Conservation (phyloP, 2,888 invertebrate species). For the Trichopria drosophilae region DNA sequence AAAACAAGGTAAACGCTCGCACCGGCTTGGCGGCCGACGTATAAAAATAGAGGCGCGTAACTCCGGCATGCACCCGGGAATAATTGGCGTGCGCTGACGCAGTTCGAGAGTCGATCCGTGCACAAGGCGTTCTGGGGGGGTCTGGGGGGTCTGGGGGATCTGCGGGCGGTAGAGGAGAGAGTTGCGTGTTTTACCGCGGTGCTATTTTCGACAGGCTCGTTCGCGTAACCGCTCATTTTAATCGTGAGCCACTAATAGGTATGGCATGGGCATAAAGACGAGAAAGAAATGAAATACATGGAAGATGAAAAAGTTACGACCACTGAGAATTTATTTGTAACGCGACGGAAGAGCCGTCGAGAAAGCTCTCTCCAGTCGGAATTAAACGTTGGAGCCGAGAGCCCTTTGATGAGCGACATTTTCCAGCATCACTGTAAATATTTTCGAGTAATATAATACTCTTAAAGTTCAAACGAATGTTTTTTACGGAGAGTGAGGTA, state of each 20-base stretch:
- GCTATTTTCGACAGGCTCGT: conserved; percentile 49
- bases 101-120: conserved; percentile 18
- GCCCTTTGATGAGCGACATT: too few species aligned
- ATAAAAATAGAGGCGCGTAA: conserved; percentile 25
- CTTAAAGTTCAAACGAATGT: too few species aligned
- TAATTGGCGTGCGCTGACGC: conserved; percentile 36
- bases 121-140: background rate
- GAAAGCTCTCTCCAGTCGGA: too few species aligned
- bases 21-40: too few species aligned
- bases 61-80: conserved; percentile 30
- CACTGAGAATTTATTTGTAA: too few species aligned
- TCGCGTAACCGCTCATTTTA: conserved; percentile 48
- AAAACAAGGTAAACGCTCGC: too few species aligned
- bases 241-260: conserved; percentile 42
- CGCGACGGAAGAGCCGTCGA: too few species aligned
- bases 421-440: too few species aligned
- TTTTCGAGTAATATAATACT: too few species aligned
- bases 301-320: conserved; percentile 10
- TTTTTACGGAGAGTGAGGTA: too few species aligned
- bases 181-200: conserved; percentile 46
- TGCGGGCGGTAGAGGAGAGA: conserved; percentile 37
- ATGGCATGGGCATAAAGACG: conserved; percentile 1
- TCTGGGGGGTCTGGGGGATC: conserved; percentile 11
- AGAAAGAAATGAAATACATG: background rate
- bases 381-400: too few species aligned